Evolutionary conservation across 2,888 invertebrate species (phyloP).

Genomic region (Cerastis leucographa): DNA sequence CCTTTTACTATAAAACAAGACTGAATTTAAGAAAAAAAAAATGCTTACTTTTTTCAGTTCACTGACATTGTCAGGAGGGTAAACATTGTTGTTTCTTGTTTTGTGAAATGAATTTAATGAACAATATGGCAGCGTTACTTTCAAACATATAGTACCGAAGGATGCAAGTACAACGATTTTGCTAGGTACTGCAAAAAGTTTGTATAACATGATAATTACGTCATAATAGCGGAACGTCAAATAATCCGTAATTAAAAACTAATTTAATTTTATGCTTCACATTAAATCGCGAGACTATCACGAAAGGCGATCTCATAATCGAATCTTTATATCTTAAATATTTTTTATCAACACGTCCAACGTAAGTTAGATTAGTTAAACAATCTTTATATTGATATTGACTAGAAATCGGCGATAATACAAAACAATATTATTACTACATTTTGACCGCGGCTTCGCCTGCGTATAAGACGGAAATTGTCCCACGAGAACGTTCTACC

Average conservation of each 20-base stretch:
- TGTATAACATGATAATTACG: not conserved
- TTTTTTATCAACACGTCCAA: slow-evolving; percentile 46
- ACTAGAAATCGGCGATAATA: slow-evolving; percentile 57
- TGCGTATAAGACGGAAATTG: not conserved
- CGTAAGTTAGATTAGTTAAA: slow-evolving; percentile 38
- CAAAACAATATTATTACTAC: not conserved
- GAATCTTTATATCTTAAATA: slow-evolving; percentile 19
- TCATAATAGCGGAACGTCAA: slow-evolving; percentile 9
- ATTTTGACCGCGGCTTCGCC: not conserved
- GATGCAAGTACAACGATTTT: too few species aligned
- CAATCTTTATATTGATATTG: slow-evolving; percentile 47
- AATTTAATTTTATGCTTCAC: slow-evolving; percentile 10
- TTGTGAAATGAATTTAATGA: not conserved
- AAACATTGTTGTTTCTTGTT: not conserved
- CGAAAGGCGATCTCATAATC: slow-evolving; percentile 25
- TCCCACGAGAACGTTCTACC: not conserved
- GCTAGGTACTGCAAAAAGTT: not conserved
- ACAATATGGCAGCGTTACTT: not conserved
- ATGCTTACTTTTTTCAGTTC: too few species aligned
- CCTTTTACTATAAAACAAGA: too few species aligned
- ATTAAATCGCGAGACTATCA: slow-evolving; percentile 31
- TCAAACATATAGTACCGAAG: not conserved
- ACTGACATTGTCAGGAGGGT: not conserved
- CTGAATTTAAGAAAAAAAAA: too few species aligned
- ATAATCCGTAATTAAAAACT: slow-evolving; percentile 39